A percentile compares a stretch with the other conserved stretches of the same genome.
Evolutionary conservation across 2,888 invertebrate genomes (phyloP).

Genomic region (Ariolimax columbianus): DNA sequence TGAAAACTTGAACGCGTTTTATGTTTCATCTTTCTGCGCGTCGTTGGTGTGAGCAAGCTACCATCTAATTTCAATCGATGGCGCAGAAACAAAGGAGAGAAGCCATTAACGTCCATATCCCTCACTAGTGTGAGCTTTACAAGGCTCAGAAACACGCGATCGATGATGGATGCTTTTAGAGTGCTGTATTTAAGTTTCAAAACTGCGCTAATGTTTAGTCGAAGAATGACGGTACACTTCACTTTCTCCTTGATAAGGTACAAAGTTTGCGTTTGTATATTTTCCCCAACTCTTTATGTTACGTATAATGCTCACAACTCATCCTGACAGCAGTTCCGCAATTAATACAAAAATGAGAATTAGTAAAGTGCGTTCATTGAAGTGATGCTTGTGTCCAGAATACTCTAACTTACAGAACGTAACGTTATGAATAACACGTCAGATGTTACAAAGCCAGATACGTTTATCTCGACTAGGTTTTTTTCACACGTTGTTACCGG

Average conservation of each 20-base stretch:
- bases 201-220: background rate
- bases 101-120: constrained; percentile 37
- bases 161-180: constrained; percentile 41
- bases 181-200: background rate
- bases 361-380: too few relatives aligned
- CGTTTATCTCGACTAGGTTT: too few relatives aligned
- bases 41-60: constrained; percentile 22
- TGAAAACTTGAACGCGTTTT: constrained; percentile 6
- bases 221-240: background rate
- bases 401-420: too few relatives aligned
- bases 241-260: background rate
- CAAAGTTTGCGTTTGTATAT: too few relatives aligned
- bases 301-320: too few relatives aligned
- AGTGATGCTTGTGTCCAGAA: too few relatives aligned
- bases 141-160: constrained; percentile 7
- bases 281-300: background rate
- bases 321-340: too few relatives aligned
- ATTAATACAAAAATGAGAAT: too few relatives aligned
- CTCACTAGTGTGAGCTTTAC: constrained; percentile 27
- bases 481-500: too few relatives aligned
- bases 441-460: too few relatives aligned
- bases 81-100: constrained; percentile 42
- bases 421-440: too few relatives aligned
- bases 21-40: constrained; percentile 1
- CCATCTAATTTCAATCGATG: constrained; percentile 46